Evolutionary conservation across 2,797 vertebrate genomes (phyloP).

Genomic region (Gymnothorax javanicus): DNA sequence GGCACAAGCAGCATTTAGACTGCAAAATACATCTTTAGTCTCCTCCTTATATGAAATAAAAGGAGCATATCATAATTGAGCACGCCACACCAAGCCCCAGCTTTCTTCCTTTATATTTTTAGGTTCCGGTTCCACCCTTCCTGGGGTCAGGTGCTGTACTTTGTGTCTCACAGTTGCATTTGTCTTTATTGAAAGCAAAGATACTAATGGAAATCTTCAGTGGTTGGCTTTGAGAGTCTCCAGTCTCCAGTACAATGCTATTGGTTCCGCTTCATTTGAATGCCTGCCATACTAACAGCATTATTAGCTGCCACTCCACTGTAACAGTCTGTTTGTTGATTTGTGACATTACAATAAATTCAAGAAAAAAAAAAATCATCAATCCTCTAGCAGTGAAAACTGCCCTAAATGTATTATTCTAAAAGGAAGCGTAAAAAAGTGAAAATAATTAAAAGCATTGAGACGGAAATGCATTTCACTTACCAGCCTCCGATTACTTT

Average conservation of each 20-base stretch:
- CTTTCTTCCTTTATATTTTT: too few species aligned
- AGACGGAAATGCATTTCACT: conserved; percentile 71
- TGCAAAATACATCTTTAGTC: too few species aligned
- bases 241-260: conserved; percentile 48
- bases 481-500: conserved; percentile 74
- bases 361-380: conserved; percentile 77
- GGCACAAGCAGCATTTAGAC: too few species aligned
- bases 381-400: conserved; percentile 62
- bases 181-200: background rate
- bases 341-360: conserved; percentile 78
- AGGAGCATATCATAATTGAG: too few species aligned
- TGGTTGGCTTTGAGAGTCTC: conserved; percentile 59
- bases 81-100: too few species aligned
- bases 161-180: background rate
- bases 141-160: background rate
- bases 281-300: conserved; percentile 64
- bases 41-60: too few species aligned
- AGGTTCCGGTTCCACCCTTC: too few species aligned
- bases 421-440: conserved; percentile 44
- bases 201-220: conserved; percentile 8
- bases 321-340: conserved; percentile 69
- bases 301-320: conserved; percentile 74
- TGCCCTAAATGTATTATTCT: conserved; percentile 26
- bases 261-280: conserved; percentile 62
- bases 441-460: conserved; percentile 62